phyloP scores from a whole-genome alignment of 2,113 vertebrate species.

The Athene cunicularia region DNA sequence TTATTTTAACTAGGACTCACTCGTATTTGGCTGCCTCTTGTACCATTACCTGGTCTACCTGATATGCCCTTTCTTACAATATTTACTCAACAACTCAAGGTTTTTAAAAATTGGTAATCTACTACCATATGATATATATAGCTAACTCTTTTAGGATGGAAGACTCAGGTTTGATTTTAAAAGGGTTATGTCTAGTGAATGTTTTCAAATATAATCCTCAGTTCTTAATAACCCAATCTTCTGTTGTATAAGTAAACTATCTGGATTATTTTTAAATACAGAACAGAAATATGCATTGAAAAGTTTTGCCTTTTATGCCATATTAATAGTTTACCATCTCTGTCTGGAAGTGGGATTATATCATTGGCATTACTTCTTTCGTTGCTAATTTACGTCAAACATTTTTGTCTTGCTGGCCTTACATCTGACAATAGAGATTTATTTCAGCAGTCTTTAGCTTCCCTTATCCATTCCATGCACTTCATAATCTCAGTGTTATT shows the following conservation, averaged over 20 bases:
- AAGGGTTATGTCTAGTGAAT: background rate
- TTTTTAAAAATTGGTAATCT: background rate
- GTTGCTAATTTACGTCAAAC: background rate
- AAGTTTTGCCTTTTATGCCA: background rate
- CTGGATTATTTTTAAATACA: background rate
- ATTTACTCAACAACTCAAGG: background rate
- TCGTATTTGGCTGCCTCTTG: background rate
- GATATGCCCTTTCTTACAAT: background rate
- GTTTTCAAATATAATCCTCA: background rate
- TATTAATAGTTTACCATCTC: background rate
- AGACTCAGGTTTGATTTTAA: background rate
- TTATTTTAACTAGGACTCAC: background rate
- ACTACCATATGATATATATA: background rate
- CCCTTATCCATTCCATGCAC: background rate
- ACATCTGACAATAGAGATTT: background rate
- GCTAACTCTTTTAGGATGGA: background rate
- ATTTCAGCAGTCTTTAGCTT: background rate
- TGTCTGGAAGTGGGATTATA: background rate
- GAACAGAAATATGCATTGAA: background rate
- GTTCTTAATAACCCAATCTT: background rate
- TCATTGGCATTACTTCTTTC: background rate
- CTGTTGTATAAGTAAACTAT: background rate
- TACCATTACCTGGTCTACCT: too few relatives aligned
- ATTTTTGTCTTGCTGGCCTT: background rate
- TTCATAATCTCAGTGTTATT: background rate